Base-by-base conservation (phyloP, 2,888 invertebrate genomes). In the Hydroisotoma schaefferi region DNA sequence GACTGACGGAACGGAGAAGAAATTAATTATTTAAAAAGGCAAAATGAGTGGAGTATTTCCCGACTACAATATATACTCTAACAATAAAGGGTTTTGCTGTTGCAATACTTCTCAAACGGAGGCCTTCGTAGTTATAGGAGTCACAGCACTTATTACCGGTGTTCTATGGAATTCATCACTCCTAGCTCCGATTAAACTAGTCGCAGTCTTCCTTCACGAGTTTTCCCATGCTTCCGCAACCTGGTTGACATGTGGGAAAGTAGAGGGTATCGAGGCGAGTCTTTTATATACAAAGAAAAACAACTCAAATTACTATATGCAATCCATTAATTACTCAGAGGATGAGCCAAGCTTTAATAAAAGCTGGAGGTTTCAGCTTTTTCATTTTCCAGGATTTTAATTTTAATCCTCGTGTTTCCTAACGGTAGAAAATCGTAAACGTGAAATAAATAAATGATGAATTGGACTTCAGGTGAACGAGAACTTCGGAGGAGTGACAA, bases 171-270 rank as follows among this genome's bases (percentile, higher is more conserved):
- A 58, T 20, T 62, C 62, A 0, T 46, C 63, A 22, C 2, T 69
- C 8, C 51, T 65, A 20, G 64, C 66, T 18, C 68, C 68, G 1
- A 37, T 66, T 12, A 69, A 69, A 57, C 29, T 69, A 29, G 66
- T 69, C 2, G 66, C 68, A 22, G 68, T 69, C 6, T 66, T 69
- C 38, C 57, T 69, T 15, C 68, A 69, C 44, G 68, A 69, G 28
- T 66, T 69, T 49, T 64, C 64, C 2, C 68, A 69, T 54, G 68
- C 68, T 0, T 61, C 57, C 1, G 68, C 68, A 1, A 64, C 66
- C n/a, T 69, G 68, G 68, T 52, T 64, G 8, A 69, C 68, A 2
- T 69, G 68, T 53, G 68, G 68, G 20, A 62, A 59, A 52, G 68
- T 69, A 10, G 60, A 53, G 43, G 63, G 57, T 18, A 66, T 69